Base-by-base conservation (phyloP, 92 coral and sea anemone genomes). In the Palythoa caribaeorum region DNA sequence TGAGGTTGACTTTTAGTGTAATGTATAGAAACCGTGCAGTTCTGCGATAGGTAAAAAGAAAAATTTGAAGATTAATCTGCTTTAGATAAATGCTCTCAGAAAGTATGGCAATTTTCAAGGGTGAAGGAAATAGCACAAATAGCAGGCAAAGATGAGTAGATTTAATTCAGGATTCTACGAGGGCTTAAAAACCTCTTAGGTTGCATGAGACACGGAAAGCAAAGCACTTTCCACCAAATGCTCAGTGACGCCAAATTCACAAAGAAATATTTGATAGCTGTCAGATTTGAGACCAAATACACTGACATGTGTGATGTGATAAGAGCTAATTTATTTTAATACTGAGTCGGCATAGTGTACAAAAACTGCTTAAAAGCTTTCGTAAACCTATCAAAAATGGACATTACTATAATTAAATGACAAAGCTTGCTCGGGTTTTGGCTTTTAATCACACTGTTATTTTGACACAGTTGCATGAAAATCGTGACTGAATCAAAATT, bases 291-390 rank as follows among this genome's bases (percentile, higher is more conserved):
- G 86, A 44, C 60, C 60, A 81, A 63, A 54, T 14, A 81, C 52
- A 74, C 74, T 74, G 57, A 68, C 76, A 66, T 81, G 86, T 65
- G 63, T 35, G 86, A 47, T 44, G 59, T 39, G 86, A 81, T 81
- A 81, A 81, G 86, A 81, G 86, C 44, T 81, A 21, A 81, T 65
- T 48, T 13, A 81, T 66, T 54, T 77, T n/a, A 63, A n/a, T 63
- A 11, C 28, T 28, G 28, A 81, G 13, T 66, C 86, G 9, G 71
- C 86, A 21, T 47, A 39, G 40, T 81, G 76, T 66, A 81, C 85
- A 81, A 47, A 81, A 81, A 81, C 20, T 81, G 73, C 76, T 81
- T 66, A 40, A 81, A 81, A 20, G 63, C 76, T 66, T 81, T 81
- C 73, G 48, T 50, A 39, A 38, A 81, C 38, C 19, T 60, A 51